Base-by-base conservation (phyloP, 2,797 vertebrate genomes). In the Chelidonichthys spinosus region DNA sequence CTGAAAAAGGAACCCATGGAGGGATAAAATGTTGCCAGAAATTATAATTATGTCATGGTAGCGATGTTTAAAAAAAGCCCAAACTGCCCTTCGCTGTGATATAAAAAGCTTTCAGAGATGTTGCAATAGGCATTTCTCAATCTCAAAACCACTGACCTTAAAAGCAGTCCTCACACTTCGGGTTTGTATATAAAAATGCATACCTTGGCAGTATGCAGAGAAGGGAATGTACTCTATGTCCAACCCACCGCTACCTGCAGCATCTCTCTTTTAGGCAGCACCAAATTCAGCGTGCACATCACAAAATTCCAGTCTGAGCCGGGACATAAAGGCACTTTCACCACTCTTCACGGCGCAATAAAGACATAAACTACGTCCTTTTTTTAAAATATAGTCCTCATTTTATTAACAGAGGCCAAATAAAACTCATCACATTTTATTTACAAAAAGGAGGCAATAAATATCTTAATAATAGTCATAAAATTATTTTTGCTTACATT, bases 391-490 rank as follows among this genome's bases (percentile, higher is more conserved):
- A 95, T 93, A 95, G 88, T 95, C 94, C 94, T 95, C 94, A 93
- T 93, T 95, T 95, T 96, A 95, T 95, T 95, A 95, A 94, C 92
- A 94, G 94, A 95, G 94, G 94, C 92, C 94, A 95, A 93, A 95
- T 95, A 95, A 92, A 95, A 95, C 92, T 95, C 93, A 93, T 92
- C 91, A 94, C 92, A 94, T 93, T 94, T 93, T 95, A 95, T 96
- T 95, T 95, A 95, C 95, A 95, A 91, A 25, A 93, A 89, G 93
- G 91, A 95, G 92, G 94, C 92, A 96, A 96, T 96, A 96, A 96
- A 96, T 96, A 96, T 95, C 93, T 95, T 95, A 92, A 95, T 95
- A 95, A 95, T 95, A 95, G 92, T 95, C 94, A 95, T 95, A 96
- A 95, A 95, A 95, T 95, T 94, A 95, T 92, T 94, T 94, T 94